Evolutionary conservation across 2,888 invertebrate genomes (phyloP), one percentile per base, ranked within the genome.

Genomic region (Noctua comes): DNA sequence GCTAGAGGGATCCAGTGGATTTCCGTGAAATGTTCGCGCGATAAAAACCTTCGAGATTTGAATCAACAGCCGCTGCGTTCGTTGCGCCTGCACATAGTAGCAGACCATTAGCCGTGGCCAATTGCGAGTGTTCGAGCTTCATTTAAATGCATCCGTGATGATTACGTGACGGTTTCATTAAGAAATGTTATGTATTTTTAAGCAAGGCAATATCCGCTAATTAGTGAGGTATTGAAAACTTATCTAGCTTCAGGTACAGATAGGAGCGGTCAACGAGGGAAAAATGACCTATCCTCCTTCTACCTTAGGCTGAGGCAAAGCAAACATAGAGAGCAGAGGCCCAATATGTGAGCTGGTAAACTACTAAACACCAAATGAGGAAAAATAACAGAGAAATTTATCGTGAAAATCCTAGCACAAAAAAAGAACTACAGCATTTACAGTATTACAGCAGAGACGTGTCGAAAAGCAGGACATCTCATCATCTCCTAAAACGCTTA

Each of bases 21-120:
- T 89, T 87, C 88, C 86, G 82, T 88, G 84, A 86, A 83, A 84
- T 84, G 79, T 73, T 71, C 80, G 73, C 74, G 85, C 75, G 88
- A 88, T 89, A 89, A 91, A 90, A 81, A 89, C 84, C 76, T 80
- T 68, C 54, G 77, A 90, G 86, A 89, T 90, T 86, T 85, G 84
- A 90, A 90, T 84, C 86, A 82, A 80, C 83, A 77, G 86, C 88
- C 84, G 85, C 86, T 79, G 81, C 77, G 75, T 81, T 85, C 79
- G 79, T 65, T 84, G 88, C 70, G 84, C 79, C 62, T 68, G 82
- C 73, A 69, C 73, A 65, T 69, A 62, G 70, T 66, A 82, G 79
- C 79, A 76, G 81, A 83, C 88, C 84, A 90, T 90, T 89, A 88
- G 73, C 85, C 51, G 75, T 79, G 54, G 82, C 68, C 64, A 68